Evolutionary conservation across 2,113 vertebrate species (phyloP).

Genomic region (Brienomyrus brachyistius): DNA sequence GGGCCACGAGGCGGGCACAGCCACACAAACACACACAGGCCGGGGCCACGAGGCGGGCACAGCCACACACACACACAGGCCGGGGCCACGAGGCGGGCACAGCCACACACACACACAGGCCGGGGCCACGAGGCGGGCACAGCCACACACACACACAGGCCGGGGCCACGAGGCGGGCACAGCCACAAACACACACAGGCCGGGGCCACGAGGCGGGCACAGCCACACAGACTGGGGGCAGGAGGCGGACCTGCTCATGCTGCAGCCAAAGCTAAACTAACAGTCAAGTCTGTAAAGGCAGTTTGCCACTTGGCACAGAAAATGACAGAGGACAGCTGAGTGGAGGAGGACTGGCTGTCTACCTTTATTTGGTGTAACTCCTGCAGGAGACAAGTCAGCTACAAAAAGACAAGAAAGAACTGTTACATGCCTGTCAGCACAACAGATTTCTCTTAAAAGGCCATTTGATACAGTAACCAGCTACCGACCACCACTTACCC

Average conservation of each 20-base stretch:
- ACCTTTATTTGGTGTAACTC: constrained; percentile 38
- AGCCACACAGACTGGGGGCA: neutral
- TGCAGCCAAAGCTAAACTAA: neutral
- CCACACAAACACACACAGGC: no score
- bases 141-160: no score
- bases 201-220: neutral
- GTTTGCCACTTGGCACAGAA: neutral
- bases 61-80: no score
- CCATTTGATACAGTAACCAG: neutral
- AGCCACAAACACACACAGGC: neutral
- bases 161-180: neutral
- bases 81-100: no score
- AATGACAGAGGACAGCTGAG: neutral
- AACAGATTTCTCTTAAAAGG: neutral
- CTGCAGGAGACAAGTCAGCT: constrained; percentile 30
- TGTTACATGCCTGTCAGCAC: neutral
- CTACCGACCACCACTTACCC: constrained; percentile 55
- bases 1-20: neutral
- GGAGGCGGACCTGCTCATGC: neutral
- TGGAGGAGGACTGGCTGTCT: constrained; percentile 26
- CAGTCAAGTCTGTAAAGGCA: neutral
- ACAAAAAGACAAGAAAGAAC: constrained; percentile 25
- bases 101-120: neutral
- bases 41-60: no score
- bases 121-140: no score